Evolutionary conservation across 2,888 invertebrate genomes (phyloP).

Genomic region (Blastobasis lacticolella): DNA sequence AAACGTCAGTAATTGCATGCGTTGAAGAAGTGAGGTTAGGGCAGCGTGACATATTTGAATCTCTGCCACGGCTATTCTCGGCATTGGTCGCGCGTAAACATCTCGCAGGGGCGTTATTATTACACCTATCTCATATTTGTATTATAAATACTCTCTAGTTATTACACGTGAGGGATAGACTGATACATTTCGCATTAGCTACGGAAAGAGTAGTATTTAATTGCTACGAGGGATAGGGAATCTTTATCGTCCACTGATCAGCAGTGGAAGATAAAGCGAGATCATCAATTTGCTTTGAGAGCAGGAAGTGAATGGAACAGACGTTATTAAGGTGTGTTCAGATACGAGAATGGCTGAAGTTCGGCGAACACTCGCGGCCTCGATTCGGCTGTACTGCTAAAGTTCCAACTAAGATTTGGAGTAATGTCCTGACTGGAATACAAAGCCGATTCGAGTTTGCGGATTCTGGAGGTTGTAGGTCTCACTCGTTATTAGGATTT

Average conservation of each 20-base stretch:
- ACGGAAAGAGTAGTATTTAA: background rate
- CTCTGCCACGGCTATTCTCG: constrained; percentile 67
- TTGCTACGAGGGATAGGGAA: background rate
- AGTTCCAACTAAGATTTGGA: too few relatives aligned
- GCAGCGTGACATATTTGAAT: constrained; percentile 70
- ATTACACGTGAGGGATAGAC: background rate
- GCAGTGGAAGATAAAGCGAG: background rate
- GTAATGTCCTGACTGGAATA: too few relatives aligned
- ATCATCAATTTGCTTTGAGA: background rate
- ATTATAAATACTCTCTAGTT: background rate
- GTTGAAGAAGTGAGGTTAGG: constrained; percentile 47
- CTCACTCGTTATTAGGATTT: too few relatives aligned
- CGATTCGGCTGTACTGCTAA: background rate
- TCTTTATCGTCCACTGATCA: background rate
- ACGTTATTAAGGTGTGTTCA: constrained; percentile 2
- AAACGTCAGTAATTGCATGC: constrained; percentile 36
- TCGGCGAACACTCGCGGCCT: background rate
- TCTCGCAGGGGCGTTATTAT: constrained; percentile 35
- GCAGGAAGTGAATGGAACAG: background rate
- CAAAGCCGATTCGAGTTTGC: too few relatives aligned
- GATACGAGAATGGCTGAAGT: background rate
- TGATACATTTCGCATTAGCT: background rate
- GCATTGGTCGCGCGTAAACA: constrained; percentile 57
- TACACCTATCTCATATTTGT: constrained; percentile 10
- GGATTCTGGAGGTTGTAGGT: too few relatives aligned